phyloP scores from a whole-genome alignment of 2,797 vertebrate genomes.

The Sebastes steindachneri region DNA sequence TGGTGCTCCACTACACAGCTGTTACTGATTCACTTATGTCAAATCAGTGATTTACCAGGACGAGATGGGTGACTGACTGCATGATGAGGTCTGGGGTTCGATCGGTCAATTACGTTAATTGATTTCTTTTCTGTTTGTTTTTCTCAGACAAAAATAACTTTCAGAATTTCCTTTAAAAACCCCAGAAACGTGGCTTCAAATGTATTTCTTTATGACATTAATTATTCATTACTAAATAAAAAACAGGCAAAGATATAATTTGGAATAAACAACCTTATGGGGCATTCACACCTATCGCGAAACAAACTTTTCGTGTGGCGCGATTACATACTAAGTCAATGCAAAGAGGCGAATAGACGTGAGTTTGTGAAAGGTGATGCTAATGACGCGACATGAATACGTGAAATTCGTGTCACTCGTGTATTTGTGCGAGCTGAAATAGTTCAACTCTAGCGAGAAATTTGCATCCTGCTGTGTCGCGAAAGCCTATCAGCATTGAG shows the following conservation, averaged over 20 bases:
- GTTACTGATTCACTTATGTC: constrained; percentile 35
- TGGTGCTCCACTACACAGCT: constrained; percentile 30
- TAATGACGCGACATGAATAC: too few species aligned
- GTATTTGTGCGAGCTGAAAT: too few species aligned
- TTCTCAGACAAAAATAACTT: neutral
- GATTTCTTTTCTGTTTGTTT: neutral
- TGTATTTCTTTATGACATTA: neutral
- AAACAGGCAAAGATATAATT: neutral
- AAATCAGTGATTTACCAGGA: constrained; percentile 26
- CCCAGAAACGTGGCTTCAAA: neutral
- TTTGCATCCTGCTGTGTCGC: too few species aligned
- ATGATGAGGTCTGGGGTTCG: neutral
- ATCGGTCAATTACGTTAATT: neutral
- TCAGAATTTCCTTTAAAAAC: neutral
- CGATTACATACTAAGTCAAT: too few species aligned
- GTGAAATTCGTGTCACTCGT: too few species aligned
- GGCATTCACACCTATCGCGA: too few species aligned
- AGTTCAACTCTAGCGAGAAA: too few species aligned
- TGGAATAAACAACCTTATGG: too few species aligned
- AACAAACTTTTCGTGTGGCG: too few species aligned
- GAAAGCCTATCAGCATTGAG: too few species aligned
- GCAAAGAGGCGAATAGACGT: too few species aligned
- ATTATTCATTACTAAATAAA: neutral
- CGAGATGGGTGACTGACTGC: constrained; percentile 9
- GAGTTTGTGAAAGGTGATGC: too few species aligned